Base-by-base conservation (phyloP, 2,797 vertebrate genomes). In the Coregonus suidteri region DNA sequence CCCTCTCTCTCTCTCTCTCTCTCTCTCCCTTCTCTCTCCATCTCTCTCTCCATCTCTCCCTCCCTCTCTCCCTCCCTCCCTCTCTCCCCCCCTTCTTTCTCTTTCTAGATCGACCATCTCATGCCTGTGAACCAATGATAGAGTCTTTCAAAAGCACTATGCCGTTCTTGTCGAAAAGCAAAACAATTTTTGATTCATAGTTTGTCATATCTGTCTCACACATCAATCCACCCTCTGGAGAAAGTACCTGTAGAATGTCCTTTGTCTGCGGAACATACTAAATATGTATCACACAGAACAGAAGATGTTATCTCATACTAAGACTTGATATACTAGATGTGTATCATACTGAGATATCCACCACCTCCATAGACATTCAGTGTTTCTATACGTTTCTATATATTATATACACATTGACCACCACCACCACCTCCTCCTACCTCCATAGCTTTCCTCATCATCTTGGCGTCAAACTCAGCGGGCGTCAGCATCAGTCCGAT, bases 391-490 rank as follows among this genome's bases (percentile, higher is more conserved):
- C 37, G 7, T 9, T 47, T 47, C 41, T 47, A 47, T 47, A 47
- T 47, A 47, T 47, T 47, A 41, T 41, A 41, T 41, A 41, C 41
- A 41, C 41, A 41, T 9, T 41, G 41, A 41, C 41, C 6, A 7
- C 37, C 37, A 7, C 37, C 37, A 9, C 0, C 41, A 47, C 0
- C 41, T 47, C 41, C 41, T 47, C 41, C 73, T 90, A 99, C 98
- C 96, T 97, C 97, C 82, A 99, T 98, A 0, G 97, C 98, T 82
- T 99, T 99, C 89, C 92, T 96, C 94, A 99, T 94, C 94, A 99
- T 98, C 91, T 97, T 99, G 86, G 98, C 98, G 51, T 99, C 96
- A 7, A 98, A 98, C 87, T 98, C 96, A 0, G 96, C 95, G 0
- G 97, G 97, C 0, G 94, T 96, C 95, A 99, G 85, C 98, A 99